phyloP scores from a whole-genome alignment of 2,113 vertebrate genomes.

The Malurus elegans region DNA sequence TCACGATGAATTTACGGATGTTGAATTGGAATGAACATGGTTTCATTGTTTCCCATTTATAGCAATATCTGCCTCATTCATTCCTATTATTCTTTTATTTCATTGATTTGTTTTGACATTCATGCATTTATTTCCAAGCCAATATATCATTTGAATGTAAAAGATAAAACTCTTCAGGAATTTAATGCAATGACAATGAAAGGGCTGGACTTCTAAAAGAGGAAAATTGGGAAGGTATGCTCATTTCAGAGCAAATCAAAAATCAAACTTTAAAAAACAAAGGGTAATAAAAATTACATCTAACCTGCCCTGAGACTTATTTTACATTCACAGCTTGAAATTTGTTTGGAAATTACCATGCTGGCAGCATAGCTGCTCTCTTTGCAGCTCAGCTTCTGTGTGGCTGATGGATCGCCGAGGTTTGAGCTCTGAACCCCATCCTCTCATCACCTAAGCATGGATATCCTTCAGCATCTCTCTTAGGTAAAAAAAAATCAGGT shows the following conservation, averaged over 20 bases:
- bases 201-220: not conserved
- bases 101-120: constrained; percentile 1
- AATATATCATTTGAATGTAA: not conserved
- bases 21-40: not conserved
- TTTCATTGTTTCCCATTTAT: not conserved
- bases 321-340: constrained; percentile 12
- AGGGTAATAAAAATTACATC: not conserved
- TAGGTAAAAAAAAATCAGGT: not conserved
- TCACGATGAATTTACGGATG: not conserved
- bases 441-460: not conserved
- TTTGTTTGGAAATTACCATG: constrained; percentile 10
- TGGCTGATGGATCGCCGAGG: not conserved
- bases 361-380: not conserved
- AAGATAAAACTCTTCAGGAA: not conserved
- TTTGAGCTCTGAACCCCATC: not conserved
- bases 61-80: not conserved
- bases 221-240: not conserved
- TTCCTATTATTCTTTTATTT: constrained; percentile 4
- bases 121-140: not conserved
- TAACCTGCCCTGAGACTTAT: not conserved
- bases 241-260: not conserved
- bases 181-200: not conserved
- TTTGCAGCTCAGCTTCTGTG: not conserved
- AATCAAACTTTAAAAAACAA: not conserved
- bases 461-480: not conserved